Base-by-base conservation (phyloP, 1,140 invertebrate species). In the Habropoda laboriosa region DNA sequence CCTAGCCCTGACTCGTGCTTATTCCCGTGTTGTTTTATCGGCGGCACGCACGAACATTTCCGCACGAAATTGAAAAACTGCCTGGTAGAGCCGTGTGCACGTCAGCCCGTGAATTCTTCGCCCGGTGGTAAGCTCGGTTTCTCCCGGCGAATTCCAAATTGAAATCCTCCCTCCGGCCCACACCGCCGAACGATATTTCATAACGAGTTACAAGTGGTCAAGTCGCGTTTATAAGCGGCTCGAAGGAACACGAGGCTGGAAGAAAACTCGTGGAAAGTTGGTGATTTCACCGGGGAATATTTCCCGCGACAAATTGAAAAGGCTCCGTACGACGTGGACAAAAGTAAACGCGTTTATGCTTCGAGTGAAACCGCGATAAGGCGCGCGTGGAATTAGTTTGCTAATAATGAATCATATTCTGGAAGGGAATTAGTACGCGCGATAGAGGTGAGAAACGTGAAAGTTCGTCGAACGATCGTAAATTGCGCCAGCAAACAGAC, bases 21-120 rank as follows among this genome's bases (percentile, higher is more conserved):
- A 57, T 84, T 82, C 51, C 57, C 74, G 30, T 53, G 74, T 72
- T 79, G 70, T 74, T 80, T 84, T 84, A 84, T 84, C 82, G 70
- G 68, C 35, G 24, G 57, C 13, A 64, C 63, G 77, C 47, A 57
- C 66, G 81, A 80, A 85, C 82, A 21, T 79, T 68, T 75, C 51
- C 72, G 70, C 77, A 63, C 64, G 77, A 85, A 83, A 85, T 85
- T 85, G 81, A 85, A 85, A 79, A 85, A 80, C 58, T 30, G 18
- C 57, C 38, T 8, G 30, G n/a, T 32, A 30, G 42, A 6, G 55
- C 55, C 42, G 55, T n/a, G 61, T 32, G n/a, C 55, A 35, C 73
- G 73, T 32, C 61, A 67, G 10, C 63, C 47, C 51, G 47, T 38
- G 74, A 76, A 76, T 76, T 68, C 64, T 27, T 57, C 27, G 24